Evolutionary conservation across 2,888 invertebrate species (phyloP).

Genomic region (Netelia fuscicornis): DNA sequence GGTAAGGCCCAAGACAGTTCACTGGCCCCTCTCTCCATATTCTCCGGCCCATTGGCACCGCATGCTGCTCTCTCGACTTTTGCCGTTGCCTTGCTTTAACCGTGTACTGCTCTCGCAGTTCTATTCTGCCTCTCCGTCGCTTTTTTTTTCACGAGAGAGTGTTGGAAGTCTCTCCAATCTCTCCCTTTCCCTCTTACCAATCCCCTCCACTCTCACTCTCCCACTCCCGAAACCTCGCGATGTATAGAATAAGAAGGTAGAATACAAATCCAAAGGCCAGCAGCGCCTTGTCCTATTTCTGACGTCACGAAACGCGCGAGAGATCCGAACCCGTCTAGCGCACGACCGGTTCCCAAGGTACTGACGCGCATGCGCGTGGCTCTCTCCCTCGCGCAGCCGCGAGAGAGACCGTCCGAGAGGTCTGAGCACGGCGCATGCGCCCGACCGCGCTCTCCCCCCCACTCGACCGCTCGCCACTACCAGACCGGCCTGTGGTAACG

Average conservation of each 20-base stretch:
- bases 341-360: conserved; percentile 13
- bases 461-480: background rate
- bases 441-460: background rate
- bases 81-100: conserved; percentile 51
- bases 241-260: conserved; percentile 49
- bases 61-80: conserved; percentile 44
- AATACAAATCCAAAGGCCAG: conserved; percentile 78
- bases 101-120: conserved; percentile 26
- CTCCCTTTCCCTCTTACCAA: background rate
- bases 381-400: conserved; percentile 25
- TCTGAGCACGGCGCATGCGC: conserved; percentile 47
- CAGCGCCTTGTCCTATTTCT: conserved; percentile 82
- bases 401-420: no score
- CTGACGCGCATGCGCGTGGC: conserved; percentile 20
- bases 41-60: conserved; percentile 46
- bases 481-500: background rate
- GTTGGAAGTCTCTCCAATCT: conserved; percentile 12
- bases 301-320: conserved; percentile 77
- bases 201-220: background rate
- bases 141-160: conserved; percentile 42
- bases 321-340: conserved; percentile 66
- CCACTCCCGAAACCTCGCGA: conserved; percentile 13
- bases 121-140: conserved; percentile 39
- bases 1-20: conserved; percentile 76
- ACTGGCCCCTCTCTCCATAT: conserved; percentile 76